phyloP scores from a whole-genome alignment of 2,113 vertebrate species.

The Gracilinanus agilis region DNA sequence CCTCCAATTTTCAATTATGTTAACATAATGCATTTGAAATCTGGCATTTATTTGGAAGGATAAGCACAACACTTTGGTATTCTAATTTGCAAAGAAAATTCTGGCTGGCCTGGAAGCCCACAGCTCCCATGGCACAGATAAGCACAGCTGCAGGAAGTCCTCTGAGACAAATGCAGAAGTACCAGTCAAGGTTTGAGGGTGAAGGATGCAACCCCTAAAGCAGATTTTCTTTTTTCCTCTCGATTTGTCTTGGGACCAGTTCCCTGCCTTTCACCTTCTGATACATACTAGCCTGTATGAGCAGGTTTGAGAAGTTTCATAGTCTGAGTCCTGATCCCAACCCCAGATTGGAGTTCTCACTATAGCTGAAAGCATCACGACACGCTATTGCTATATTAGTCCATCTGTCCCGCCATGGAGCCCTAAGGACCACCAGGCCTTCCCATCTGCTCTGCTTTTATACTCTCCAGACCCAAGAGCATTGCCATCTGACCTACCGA shows the following conservation, averaged over 20 bases:
- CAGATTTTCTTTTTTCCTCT: background rate
- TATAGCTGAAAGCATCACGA: background rate
- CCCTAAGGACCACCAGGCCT: background rate
- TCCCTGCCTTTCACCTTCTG: background rate
- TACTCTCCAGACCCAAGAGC: background rate
- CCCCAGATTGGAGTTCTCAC: background rate
- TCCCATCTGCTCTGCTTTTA: background rate
- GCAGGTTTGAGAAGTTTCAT: background rate
- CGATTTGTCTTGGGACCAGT: constrained; percentile 6
- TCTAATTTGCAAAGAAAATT: constrained; percentile 74
- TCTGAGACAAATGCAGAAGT: constrained; percentile 52
- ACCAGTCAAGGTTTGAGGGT: constrained; percentile 46
- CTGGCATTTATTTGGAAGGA: constrained; percentile 68
- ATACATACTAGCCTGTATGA: background rate
- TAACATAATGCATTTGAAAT: constrained; percentile 71
- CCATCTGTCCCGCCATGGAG: background rate
- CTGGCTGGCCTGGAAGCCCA: constrained; percentile 54
- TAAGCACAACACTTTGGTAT: constrained; percentile 75
- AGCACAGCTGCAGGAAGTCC: constrained; percentile 55
- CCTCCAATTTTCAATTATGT: constrained; percentile 70
- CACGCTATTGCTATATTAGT: background rate
- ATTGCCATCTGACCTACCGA: background rate
- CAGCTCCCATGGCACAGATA: constrained; percentile 22
- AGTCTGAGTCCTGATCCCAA: background rate
- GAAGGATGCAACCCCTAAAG: constrained; percentile 24